Evolutionary conservation across 2,888 invertebrate species (phyloP).

Genomic region (Ennomos quercinarius): DNA sequence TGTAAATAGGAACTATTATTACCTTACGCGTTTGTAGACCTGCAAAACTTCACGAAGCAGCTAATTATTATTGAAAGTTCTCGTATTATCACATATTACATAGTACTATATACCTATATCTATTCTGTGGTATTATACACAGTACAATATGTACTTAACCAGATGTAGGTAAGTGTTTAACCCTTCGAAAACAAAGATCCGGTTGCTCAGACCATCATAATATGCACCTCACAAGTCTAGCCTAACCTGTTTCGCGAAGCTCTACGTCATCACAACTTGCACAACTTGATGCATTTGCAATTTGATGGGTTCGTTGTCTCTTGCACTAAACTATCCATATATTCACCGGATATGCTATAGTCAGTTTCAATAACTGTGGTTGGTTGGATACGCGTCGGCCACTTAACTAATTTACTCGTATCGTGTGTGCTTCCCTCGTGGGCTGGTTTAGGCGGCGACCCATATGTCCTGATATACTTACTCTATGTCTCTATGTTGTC

Average conservation of each 20-base stretch:
- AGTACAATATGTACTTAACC: no score
- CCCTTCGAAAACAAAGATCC: constrained; percentile 26
- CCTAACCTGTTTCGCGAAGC: constrained; percentile 61
- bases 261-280: constrained; percentile 48
- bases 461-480: constrained; percentile 57
- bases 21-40: no score
- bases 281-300: constrained; percentile 57
- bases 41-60: no score
- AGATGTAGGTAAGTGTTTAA: not conserved
- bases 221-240: constrained; percentile 42
- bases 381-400: constrained; percentile 44
- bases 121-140: no score
- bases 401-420: constrained; percentile 70
- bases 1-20: no score
- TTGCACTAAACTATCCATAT: constrained; percentile 53
- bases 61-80: no score
- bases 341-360: constrained; percentile 58
- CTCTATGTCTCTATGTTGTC: constrained; percentile 41
- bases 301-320: constrained; percentile 60
- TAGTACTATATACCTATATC: no score
- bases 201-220: constrained; percentile 23
- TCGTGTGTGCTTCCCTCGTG: constrained; percentile 55
- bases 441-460: constrained; percentile 48
- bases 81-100: no score
- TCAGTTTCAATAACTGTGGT: constrained; percentile 46